Percentiles rank a stretch among this genome's conserved stretches.
Conservation (phyloP, 2,113 vertebrate genomes). For the Myocastor coypus region DNA sequence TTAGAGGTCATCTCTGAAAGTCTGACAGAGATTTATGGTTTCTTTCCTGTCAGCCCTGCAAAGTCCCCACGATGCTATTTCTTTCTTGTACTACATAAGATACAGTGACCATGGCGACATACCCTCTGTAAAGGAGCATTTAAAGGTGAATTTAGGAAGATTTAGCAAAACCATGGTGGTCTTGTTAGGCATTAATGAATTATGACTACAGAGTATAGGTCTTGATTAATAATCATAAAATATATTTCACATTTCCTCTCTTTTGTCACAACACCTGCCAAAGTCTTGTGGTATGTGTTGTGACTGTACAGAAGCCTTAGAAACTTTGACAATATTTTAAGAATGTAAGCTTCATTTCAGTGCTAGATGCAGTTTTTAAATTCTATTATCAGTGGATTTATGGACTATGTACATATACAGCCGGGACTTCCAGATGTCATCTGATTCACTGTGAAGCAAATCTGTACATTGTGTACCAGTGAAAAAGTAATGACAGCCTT, state of each 20-base stretch:
- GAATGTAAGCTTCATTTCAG: slow-evolving; percentile 45
- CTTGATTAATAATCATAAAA: slow-evolving; percentile 70
- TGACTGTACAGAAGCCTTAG: background rate
- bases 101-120: slow-evolving; percentile 71
- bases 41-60: slow-evolving; percentile 75
- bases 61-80: slow-evolving; percentile 70
- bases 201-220: slow-evolving; percentile 57
- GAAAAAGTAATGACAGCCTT: slow-evolving; percentile 5
- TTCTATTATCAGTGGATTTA: background rate
- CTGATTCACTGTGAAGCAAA: background rate
- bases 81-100: slow-evolving; percentile 76
- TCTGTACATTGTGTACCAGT: background rate
- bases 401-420: background rate
- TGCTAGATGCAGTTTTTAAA: slow-evolving; percentile 39
- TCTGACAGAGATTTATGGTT: slow-evolving; percentile 80
- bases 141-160: slow-evolving; percentile 72
- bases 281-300: background rate
- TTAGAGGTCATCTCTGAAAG: slow-evolving; percentile 78
- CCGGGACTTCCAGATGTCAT: slow-evolving; percentile 17
- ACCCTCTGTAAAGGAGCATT: slow-evolving; percentile 75
- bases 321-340: background rate
- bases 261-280: slow-evolving; percentile 42
- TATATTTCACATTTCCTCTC: slow-evolving; percentile 21
- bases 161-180: slow-evolving; percentile 26
- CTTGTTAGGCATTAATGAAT: slow-evolving; percentile 43